Base-by-base conservation (phyloP, 64 coral and sea anemone species). In the Actinia tenebrosa region DNA sequence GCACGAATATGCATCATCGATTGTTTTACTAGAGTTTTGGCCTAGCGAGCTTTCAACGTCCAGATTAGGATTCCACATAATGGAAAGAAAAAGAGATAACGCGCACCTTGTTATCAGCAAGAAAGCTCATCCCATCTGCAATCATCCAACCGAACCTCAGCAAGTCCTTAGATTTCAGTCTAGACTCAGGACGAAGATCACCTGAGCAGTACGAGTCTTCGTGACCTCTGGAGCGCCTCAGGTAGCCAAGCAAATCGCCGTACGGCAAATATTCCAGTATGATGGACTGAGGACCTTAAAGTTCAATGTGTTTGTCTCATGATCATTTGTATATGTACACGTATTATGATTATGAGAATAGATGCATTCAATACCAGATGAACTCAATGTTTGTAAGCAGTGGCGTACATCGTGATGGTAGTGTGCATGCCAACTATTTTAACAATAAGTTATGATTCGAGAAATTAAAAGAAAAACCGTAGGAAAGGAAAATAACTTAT, bases 111-210 rank as follows among this genome's bases (percentile, higher is more conserved):
- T 93, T 96, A 77, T 43, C 54, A 23, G 94, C 91, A 22, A 96
- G 87, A 60, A 89, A 86, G 1, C 45, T 77, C 94, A 96, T 96
- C 17, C 94, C 94, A 80, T 96, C 94, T 84, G 91, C 94, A 14
- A 96, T 92, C 94, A 96, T 96, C 94, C 94, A 96, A 0, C 87
- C 94, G 13, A 92, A 96, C 9, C 43, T 84, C 77, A 96, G 52
- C 43, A 96, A 53, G 45, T 96, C 94, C 13, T 84, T 92, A 6
- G 84, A 82, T 42, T 45, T 88, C 43, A 96, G 78, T 47, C 16
- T 84, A 0, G 90, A 89, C 1, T 87, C 78, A 3, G 94, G 94
- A 37, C 86, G 55, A 11, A 89, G 85, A 16, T 96, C 94, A 44
- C 94, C 94, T 8, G 94, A 86, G 46, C 81, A 87, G 46, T 96